Evolutionary conservation across 1,140 invertebrate genomes (phyloP).

Genomic region (Rhopalosiphum padi): DNA sequence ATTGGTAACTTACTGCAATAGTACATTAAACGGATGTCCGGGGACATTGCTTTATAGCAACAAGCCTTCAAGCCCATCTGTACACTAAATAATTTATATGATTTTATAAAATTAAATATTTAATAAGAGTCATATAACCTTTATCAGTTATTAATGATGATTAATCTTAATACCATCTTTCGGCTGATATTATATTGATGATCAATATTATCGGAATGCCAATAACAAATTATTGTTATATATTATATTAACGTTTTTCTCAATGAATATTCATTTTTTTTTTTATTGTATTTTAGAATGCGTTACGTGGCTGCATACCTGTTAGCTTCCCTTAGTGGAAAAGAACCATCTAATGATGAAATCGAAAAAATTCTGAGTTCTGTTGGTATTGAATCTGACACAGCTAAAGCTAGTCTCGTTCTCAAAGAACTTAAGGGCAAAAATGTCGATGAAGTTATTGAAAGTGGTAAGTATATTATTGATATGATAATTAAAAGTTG

Average conservation of each 20-base stretch:
- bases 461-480: slow-evolving; percentile 71
- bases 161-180: slow-evolving; percentile 40
- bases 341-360: slow-evolving; percentile 80
- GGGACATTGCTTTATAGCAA: slow-evolving; percentile 46
- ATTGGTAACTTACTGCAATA: slow-evolving; percentile 44
- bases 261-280: not conserved
- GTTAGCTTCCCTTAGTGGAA: slow-evolving; percentile 89
- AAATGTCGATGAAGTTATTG: slow-evolving; percentile 86
- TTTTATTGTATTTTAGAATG: slow-evolving; percentile 73
- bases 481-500: not conserved
- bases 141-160: not conserved
- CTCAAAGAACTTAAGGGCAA: slow-evolving; percentile 89
- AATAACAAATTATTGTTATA: not conserved
- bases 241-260: not conserved
- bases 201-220: not conserved
- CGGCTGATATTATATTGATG: slow-evolving; percentile 4
- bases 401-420: slow-evolving; percentile 84
- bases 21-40: slow-evolving; percentile 37
- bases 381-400: slow-evolving; percentile 93
- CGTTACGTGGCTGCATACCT: slow-evolving; percentile 99
- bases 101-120: not conserved
- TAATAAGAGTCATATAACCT: not conserved
- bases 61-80: slow-evolving; percentile 41
- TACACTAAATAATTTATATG: not conserved
- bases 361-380: slow-evolving; percentile 94